Percentiles rank a stretch among this genome's conserved stretches.
Evolutionary conservation across 2,888 invertebrate genomes (phyloP).

Genomic region (Dromius quadrimaculatus): DNA sequence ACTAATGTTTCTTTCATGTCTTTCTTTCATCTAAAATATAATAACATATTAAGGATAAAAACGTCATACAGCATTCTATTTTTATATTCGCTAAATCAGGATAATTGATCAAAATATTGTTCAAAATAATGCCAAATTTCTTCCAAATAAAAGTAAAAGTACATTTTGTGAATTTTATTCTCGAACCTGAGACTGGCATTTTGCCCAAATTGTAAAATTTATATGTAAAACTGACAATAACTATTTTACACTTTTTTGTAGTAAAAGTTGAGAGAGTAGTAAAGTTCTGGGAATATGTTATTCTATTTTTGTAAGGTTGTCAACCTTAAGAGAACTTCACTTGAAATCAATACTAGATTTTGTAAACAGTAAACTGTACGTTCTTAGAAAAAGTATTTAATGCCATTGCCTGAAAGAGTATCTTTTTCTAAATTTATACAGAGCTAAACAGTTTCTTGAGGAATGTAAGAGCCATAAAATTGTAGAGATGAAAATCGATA

Average conservation of each 20-base stretch:
- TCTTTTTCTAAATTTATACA: not conserved
- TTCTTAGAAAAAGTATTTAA: not conserved
- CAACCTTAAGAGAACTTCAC: not conserved
- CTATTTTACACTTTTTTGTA: not conserved
- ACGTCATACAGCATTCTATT: not conserved
- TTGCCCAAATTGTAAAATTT: not conserved
- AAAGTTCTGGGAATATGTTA: not conserved
- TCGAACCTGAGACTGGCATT: not conserved
- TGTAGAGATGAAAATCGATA: not conserved
- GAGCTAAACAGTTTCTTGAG: not conserved
- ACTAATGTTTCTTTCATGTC: no score
- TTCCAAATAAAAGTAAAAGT: not conserved
- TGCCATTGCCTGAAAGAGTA: not conserved
- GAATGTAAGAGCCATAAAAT: no score
- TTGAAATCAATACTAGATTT: not conserved
- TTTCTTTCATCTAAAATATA: not conserved
- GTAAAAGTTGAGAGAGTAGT: not conserved
- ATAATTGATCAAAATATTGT: not conserved
- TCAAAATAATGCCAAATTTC: not conserved
- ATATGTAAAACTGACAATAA: not conserved
- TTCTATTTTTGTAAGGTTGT: constrained; percentile 2
- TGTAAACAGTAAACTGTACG: not conserved
- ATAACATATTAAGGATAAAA: not conserved
- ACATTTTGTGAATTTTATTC: constrained; percentile 4
- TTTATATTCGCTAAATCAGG: not conserved